A percentile compares a stretch with the other conserved stretches of the same genome.
These are phyloP conservation scores for Cyanoderma ruficeps DNA, from an alignment of 2,113 vertebrate genomes.

Conservation along the genomic window DNA sequence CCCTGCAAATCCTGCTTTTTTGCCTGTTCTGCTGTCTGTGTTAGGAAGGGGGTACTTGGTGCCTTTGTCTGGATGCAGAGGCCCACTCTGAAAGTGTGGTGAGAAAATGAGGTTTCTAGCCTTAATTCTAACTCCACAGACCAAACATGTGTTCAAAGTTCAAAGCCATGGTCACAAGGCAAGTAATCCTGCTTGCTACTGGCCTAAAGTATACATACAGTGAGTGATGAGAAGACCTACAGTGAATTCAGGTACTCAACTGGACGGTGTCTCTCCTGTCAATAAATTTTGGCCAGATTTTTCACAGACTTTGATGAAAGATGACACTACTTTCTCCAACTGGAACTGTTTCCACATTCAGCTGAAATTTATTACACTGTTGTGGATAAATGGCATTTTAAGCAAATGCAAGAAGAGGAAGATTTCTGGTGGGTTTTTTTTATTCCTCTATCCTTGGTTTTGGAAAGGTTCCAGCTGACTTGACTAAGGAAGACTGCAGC, in stretches of 20 bases:
- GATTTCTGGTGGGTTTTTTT: background rate
- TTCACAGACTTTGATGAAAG: background rate
- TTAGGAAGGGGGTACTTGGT: background rate
- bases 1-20: background rate
- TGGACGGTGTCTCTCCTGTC: background rate
- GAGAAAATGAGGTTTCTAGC: background rate
- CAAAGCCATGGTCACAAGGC: background rate
- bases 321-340: background rate
- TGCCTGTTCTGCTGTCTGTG: background rate
- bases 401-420: background rate
- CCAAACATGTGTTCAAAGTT: background rate
- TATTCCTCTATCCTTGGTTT: background rate
- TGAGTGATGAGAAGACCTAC: background rate
- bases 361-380: background rate
- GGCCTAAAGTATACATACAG: background rate
- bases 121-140: background rate
- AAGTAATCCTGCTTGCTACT: background rate
- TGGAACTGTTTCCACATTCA: background rate
- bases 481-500: background rate
- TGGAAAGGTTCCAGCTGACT: background rate
- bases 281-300: background rate
- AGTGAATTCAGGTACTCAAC: background rate
- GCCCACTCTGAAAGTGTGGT: background rate
- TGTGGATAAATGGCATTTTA: background rate
- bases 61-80: background rate